Percentiles rank a stretch among this genome's conserved stretches.
Conservation (phyloP, 1,140 invertebrate genomes). For the Nasonia vitripennis region DNA sequence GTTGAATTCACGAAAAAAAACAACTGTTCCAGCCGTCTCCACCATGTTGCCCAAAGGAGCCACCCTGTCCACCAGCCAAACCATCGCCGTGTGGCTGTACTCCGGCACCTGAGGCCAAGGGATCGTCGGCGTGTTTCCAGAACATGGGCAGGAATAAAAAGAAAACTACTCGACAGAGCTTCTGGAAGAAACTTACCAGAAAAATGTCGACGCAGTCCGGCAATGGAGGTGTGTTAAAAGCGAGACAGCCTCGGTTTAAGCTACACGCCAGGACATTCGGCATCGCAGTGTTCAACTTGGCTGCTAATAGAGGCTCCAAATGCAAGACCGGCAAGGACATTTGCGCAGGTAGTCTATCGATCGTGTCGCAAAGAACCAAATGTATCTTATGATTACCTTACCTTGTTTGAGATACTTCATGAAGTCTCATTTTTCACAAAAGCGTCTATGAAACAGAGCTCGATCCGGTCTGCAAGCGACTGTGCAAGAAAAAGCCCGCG, state of each 20-base stretch:
- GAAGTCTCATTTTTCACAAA: too few relatives aligned
- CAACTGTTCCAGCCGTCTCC: too few relatives aligned
- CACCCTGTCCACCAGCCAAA: neutral
- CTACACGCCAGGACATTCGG: neutral
- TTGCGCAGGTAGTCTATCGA: neutral
- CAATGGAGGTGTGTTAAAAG: neutral
- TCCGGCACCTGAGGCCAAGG: neutral
- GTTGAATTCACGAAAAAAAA: too few relatives aligned
- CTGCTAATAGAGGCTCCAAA: too few relatives aligned
- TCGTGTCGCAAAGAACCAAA: too few relatives aligned
- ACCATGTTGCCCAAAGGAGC: constrained; percentile 18
- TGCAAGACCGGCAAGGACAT: neutral
- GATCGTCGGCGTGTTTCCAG: too few relatives aligned
- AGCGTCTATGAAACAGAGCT: too few relatives aligned
- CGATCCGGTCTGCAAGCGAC: too few relatives aligned
- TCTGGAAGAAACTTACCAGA: constrained; percentile 25
- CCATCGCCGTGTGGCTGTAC: neutral
- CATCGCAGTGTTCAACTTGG: neutral
- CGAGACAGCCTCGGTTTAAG: neutral
- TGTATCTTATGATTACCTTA: too few relatives aligned
- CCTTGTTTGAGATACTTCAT: too few relatives aligned
- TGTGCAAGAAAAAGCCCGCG: too few relatives aligned
- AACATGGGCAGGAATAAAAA: neutral
- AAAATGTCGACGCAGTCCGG: constrained; percentile 8
- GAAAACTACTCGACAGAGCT: neutral